Conservation (phyloP, 2,797 vertebrate genomes). For the Crotalus adamanteus region DNA sequence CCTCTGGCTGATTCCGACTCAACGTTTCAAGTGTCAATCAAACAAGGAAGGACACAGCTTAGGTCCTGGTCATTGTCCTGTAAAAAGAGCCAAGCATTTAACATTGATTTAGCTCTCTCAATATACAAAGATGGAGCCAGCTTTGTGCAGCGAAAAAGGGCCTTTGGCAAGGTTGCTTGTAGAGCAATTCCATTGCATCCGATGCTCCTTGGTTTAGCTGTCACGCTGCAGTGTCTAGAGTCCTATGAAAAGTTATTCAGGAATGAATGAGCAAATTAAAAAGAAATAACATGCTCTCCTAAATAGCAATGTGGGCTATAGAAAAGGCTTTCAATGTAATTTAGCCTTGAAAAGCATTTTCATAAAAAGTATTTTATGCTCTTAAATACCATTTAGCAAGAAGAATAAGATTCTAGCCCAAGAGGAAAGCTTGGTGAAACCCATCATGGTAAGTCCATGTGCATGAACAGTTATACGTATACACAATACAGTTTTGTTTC, state of each 20-base stretch:
- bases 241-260: slow-evolving; percentile 82
- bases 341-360: slow-evolving; percentile 68
- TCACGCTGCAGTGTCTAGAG: slow-evolving; percentile 78
- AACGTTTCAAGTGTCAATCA: slow-evolving; percentile 99
- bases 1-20: slow-evolving; percentile 94
- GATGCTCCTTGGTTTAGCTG: slow-evolving; percentile 82
- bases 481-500: slow-evolving; percentile 27
- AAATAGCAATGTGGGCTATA: slow-evolving; percentile 67
- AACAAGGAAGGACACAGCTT: slow-evolving; percentile 86
- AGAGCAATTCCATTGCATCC: slow-evolving; percentile 81
- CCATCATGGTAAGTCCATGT: slow-evolving; percentile 39
- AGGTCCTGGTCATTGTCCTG: slow-evolving; percentile 98
- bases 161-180: slow-evolving; percentile 99
- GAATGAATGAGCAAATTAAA: slow-evolving; percentile 81
- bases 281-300: slow-evolving; percentile 72
- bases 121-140: slow-evolving; percentile 93
- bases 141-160: slow-evolving; percentile 91
- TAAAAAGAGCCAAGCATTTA: slow-evolving; percentile 98
- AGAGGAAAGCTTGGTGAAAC: slow-evolving; percentile 50
- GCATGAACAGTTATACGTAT: slow-evolving; percentile 40
- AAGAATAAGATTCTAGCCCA: slow-evolving; percentile 50
- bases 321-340: slow-evolving; percentile 65
- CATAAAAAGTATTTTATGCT: slow-evolving; percentile 62
- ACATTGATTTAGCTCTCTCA: slow-evolving; percentile 97
- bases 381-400: slow-evolving; percentile 69